phyloP scores from a whole-genome alignment of 2,797 vertebrate genomes.

The Chelidonichthys spinosus region DNA sequence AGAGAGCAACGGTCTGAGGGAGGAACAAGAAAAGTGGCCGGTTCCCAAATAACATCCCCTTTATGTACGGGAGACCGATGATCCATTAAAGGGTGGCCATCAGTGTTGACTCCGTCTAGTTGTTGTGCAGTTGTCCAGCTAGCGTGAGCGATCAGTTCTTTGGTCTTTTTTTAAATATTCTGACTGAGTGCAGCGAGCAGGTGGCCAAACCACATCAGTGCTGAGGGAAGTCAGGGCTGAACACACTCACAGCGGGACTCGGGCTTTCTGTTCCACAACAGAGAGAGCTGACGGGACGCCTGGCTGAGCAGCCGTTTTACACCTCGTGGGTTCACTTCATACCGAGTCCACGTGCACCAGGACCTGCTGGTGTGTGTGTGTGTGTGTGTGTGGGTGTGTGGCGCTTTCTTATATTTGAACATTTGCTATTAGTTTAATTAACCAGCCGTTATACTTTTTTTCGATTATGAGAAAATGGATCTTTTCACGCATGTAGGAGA shows the following conservation, averaged over 20 bases:
- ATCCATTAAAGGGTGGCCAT: constrained; percentile 10
- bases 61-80: constrained; percentile 7
- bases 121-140: constrained; percentile 38
- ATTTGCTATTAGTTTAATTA: not conserved
- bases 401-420: too few species aligned
- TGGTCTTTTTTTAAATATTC: constrained; percentile 52
- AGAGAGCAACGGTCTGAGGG: constrained; percentile 19
- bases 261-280: constrained; percentile 39
- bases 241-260: constrained; percentile 54
- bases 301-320: constrained; percentile 40
- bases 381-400: constrained; percentile 1
- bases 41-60: constrained; percentile 10
- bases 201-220: constrained; percentile 52
- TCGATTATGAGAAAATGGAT: not conserved
- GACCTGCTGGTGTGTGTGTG: not conserved
- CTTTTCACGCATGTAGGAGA: not conserved
- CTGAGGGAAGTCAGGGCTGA: constrained; percentile 39
- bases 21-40: constrained; percentile 19
- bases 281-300: constrained; percentile 41
- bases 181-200: constrained; percentile 46
- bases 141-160: constrained; percentile 42
- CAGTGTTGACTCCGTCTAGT: constrained; percentile 16
- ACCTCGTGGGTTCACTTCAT: constrained; percentile 35
- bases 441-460: not conserved
- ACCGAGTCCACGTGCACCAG: constrained; percentile 56